Evolutionary conservation across 2,888 invertebrate genomes (phyloP), one percentile per base, ranked within the genome.

Genomic region (Erannis defoliaria): DNA sequence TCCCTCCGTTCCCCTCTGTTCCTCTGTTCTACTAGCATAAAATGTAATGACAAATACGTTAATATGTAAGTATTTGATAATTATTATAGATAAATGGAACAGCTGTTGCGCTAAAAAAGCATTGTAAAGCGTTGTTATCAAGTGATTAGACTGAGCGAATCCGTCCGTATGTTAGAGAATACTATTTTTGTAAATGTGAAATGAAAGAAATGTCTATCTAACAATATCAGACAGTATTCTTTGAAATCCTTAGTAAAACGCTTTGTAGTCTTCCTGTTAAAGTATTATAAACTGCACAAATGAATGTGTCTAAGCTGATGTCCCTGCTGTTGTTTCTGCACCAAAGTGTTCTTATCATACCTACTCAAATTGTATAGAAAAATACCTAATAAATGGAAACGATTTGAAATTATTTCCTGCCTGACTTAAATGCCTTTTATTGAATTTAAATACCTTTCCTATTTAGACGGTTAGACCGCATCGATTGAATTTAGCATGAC

Each of bases 261-360:
- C 48, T 72, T 67, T 77, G 81, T 85, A 83, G 86, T 86, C 85
- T 87, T 87, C 85, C 84, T 71, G 70, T 75, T 76, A 62, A 75
- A 73, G 72, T 75, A 68, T 77, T 76, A 69, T 69, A 68, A 66
- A 71, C 69, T 74, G 82, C 83, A 84, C 82, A 69, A 37, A 72
- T 61, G 62, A 68, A 45, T 51, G 56, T 57, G 51, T 55, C 60
- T 71, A 66, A 10, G 31, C 8, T 38, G 9, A 40, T 10, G n/a
- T n/a, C n/a, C n/a, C 69, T 67, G 76, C 73, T 66, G 73, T 76
- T 77, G 72, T 80, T 79, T 73, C 64, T 76, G 79, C 81, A 82
- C 80, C 55, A 65, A 74, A 72, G 65, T 70, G 66, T 72, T 74
- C 71, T 38, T 50, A 54, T 70, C n/a, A n/a, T 72, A 73, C 1